These are phyloP conservation scores for Microplitis demolitor DNA, from an alignment of 1,140 invertebrate genomes.

Conservation along the genomic window DNA sequence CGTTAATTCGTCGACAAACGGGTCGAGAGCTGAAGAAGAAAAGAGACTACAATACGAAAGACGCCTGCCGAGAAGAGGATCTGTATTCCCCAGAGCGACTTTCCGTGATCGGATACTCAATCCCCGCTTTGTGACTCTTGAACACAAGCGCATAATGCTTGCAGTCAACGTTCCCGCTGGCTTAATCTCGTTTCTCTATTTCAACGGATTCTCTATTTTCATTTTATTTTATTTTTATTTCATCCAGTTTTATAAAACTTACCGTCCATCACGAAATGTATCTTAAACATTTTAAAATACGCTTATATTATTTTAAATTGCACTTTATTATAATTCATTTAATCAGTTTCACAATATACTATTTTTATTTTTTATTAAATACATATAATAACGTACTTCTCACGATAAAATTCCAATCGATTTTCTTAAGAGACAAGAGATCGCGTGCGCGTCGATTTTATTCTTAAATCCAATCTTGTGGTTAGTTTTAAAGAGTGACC, in stretches of 20 bases:
- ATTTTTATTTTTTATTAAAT: not conserved
- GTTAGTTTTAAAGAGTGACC: not conserved
- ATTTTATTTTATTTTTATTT: not conserved
- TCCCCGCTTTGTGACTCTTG: slow-evolving; percentile 9
- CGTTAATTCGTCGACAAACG: slow-evolving; percentile 42
- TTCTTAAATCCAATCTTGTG: not conserved
- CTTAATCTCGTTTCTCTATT: too few species aligned
- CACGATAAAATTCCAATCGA: not conserved
- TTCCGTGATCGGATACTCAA: slow-evolving; percentile 19
- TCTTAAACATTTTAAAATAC: not conserved
- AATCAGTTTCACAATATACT: not conserved
- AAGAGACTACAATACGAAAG: slow-evolving; percentile 14
- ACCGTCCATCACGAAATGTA: not conserved
- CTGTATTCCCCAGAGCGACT: slow-evolving; percentile 12
- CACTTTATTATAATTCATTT: too few species aligned
- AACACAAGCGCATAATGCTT: slow-evolving; percentile 3
- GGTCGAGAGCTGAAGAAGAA: slow-evolving; percentile 21
- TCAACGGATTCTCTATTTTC: not conserved
- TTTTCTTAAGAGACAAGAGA: not conserved
- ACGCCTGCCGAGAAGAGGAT: slow-evolving; percentile 2
- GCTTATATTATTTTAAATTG: too few species aligned
- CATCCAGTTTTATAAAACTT: not conserved
- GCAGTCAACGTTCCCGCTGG: not conserved
- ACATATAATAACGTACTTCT: not conserved
- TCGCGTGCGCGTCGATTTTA: not conserved